Conservation (phyloP, 2,113 vertebrate genomes). For the Ptychochromis oligacanthus region DNA sequence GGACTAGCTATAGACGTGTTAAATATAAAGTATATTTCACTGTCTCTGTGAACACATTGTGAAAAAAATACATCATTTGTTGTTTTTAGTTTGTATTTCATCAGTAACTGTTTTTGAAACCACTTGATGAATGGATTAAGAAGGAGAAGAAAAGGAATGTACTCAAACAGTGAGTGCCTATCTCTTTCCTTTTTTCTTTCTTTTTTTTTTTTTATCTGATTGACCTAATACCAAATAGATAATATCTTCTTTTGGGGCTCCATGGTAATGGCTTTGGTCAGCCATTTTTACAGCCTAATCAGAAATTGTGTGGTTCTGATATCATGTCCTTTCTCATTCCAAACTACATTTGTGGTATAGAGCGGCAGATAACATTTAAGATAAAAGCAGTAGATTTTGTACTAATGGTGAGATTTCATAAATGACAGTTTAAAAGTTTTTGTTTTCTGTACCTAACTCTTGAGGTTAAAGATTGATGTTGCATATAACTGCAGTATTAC, state of each 20-base stretch:
- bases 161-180: conserved; percentile 65
- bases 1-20: conserved; percentile 33
- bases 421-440: conserved; percentile 53
- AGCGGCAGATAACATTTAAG: conserved; percentile 45
- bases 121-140: conserved; percentile 49
- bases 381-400: conserved; percentile 60
- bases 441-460: conserved; percentile 50
- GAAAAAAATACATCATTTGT: conserved; percentile 35
- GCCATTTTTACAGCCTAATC: conserved; percentile 66
- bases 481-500: conserved; percentile 58
- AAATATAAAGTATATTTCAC: conserved; percentile 46
- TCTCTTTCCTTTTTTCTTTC: conserved; percentile 52
- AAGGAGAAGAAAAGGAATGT: conserved; percentile 54
- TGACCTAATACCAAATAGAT: conserved; percentile 63
- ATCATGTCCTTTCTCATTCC: conserved; percentile 38
- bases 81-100: conserved; percentile 53
- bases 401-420: conserved; percentile 64
- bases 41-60: conserved; percentile 44
- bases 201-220: conserved; percentile 47
- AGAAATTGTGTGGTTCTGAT: conserved; percentile 50
- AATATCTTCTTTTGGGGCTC: conserved; percentile 40
- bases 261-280: conserved; percentile 29
- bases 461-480: conserved; percentile 56
- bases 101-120: conserved; percentile 54
- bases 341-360: conserved; percentile 54